Evolutionary conservation across 2,113 vertebrate genomes (phyloP).

Genomic region (Podocnemis expansa): DNA sequence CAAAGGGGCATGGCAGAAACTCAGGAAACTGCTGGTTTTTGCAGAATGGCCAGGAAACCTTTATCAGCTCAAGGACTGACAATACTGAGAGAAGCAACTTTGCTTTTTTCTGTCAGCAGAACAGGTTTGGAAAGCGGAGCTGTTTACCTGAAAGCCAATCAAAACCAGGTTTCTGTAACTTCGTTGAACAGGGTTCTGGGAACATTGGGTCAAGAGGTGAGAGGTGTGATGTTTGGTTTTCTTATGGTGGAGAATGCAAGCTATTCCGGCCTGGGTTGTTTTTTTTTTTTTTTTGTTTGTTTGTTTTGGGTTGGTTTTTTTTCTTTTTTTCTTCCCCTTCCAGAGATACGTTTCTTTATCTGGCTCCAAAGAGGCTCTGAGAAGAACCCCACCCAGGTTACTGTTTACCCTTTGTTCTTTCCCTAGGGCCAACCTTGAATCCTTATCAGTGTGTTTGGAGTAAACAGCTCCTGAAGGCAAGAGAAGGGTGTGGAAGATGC

Average conservation of each 20-base stretch:
- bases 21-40: background rate
- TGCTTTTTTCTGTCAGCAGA: conserved; percentile 44
- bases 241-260: conserved; percentile 76
- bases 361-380: conserved; percentile 66
- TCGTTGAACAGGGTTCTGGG: conserved; percentile 42
- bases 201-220: conserved; percentile 78
- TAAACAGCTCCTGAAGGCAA: conserved; percentile 71
- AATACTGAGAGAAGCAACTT: conserved; percentile 52
- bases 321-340: too few species aligned
- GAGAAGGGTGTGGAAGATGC: conserved; percentile 75
- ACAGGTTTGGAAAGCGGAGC: conserved; percentile 69
- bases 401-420: conserved; percentile 79
- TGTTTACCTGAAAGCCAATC: conserved; percentile 73
- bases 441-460: conserved; percentile 74
- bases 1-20: background rate
- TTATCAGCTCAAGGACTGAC: conserved; percentile 69
- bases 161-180: conserved; percentile 67
- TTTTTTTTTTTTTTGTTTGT: too few species aligned
- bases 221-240: conserved; percentile 78
- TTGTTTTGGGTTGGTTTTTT: too few species aligned
- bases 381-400: conserved; percentile 74
- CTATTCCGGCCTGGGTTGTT: conserved; percentile 69
- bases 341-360: conserved; percentile 61
- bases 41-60: conserved; percentile 66
- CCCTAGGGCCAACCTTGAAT: conserved; percentile 76